Evolutionary conservation across 2,113 vertebrate genomes (phyloP), one percentile per base, ranked within the genome.

Genomic region (Candoia aspera): DNA sequence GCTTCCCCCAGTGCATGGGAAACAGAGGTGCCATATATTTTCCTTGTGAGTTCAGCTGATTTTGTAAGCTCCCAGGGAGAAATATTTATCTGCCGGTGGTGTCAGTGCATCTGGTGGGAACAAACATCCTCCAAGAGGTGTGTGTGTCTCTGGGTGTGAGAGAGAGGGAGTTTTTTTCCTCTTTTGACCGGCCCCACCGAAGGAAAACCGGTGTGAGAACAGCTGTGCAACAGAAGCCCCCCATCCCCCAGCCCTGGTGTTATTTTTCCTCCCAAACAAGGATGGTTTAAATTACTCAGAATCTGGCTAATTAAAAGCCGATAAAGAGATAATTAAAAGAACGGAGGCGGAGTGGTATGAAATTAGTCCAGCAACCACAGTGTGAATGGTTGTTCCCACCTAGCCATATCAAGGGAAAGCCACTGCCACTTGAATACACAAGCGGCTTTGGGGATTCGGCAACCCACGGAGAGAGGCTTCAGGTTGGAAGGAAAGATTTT

Each of bases 281-380:
- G 96, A 93, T 93, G 93, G 94, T 95, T 96, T 96, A 96, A 96
- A 96, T 97, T 96, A 97, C 95, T 96, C 93, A 93, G 91, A 97
- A 95, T 90, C 93, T 89, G 94, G 93, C 95, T 96, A 96, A 97
- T 97, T 96, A 97, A 97, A 97, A 97, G 95, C 89, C 95, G 91
- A 95, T 97, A 96, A 96, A 97, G 95, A 92, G 90, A 12, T 96
- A 96, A 96, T 97, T 95, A 96, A 96, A 96, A 96, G 95, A 96
- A 95, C 19, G 92, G 95, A 94, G 94, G 92, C 93, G 58, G 83
- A 93, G 79, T 55, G 87, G 93, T 95, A 96, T 90, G 94, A 93
- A 97, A 96, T 97, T 95, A 96, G 93, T 88, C 92, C 0, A 0
- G 88, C 93, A 94, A 91, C 92, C 86, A 37, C 92, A 90, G 89